Base-by-base conservation (phyloP, 2,113 vertebrate species). In the Corythaixoides concolor region DNA sequence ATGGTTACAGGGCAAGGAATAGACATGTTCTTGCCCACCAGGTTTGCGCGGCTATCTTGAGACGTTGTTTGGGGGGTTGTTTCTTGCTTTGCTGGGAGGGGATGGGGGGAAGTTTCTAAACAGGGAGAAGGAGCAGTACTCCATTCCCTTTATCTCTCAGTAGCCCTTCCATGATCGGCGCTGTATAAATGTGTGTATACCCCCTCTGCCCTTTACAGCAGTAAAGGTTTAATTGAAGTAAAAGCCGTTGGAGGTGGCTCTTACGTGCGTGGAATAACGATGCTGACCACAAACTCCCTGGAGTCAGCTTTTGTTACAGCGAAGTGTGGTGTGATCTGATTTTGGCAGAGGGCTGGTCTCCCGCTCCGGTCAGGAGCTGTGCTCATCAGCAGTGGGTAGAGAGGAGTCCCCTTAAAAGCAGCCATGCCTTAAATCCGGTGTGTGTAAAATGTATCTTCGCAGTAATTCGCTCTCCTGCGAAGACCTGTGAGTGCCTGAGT, bases 291-390 rank as follows among this genome's bases (percentile, higher is more conserved):
- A 7, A 92, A 91, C 72, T 94, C 89, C 85, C 95, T 22, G 74
- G 93, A 94, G 90, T 79, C 88, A 50, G 62, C 94, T 96, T 94
- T 96, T 96, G 89, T 96, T 90, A 43, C 76, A 58, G 92, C 28
- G 27, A 5, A 85, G 88, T 3, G 95, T 43, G 83, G 21, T 75
- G 92, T 39, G 91, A 59, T 92, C 83, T 5, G 90, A 39, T 89
- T 95, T 92, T 94, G 93, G 93, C 94, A 91, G 4, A 21, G 83
- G 37, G 72, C 79, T 90, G 52, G 11, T 52, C 60, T 56, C 83
- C 59, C 70, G 53, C 60, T 82, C 66, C 66, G 23, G 37, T 8
- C 88, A 43, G 41, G 41, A 43, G 41, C 41, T 15, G 41, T 43
- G 41, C 41, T 43, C 64, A 2, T 19, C 9, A 26, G 37, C 74